A percentile compares a stretch with the other conserved stretches of the same genome.
Evolutionary conservation across 2,888 invertebrate species (phyloP).

Genomic region (Strigamia crassipes): DNA sequence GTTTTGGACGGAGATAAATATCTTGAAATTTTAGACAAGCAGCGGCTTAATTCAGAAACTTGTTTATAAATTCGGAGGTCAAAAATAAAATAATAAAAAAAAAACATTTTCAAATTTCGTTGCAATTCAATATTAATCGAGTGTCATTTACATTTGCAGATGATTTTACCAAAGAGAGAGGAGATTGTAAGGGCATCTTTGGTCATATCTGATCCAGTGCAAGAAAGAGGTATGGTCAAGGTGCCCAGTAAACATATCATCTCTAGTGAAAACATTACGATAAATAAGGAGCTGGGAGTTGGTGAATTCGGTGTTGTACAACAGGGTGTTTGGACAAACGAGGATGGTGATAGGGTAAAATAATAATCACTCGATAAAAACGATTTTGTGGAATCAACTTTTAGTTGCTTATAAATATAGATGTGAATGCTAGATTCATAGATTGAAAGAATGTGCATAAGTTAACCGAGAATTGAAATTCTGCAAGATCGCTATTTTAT

Average conservation of each 20-base stretch:
- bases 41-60: background rate
- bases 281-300: conserved; percentile 91
- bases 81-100: background rate
- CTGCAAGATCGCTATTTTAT: background rate
- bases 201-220: conserved; percentile 51
- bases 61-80: background rate
- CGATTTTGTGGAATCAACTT: no score
- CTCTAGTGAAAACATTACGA: conserved; percentile 84
- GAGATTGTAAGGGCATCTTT: conserved; percentile 53
- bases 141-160: conserved; percentile 55
- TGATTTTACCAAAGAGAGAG: conserved; percentile 68
- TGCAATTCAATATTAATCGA: no score
- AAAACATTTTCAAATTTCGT: conserved; percentile 13
- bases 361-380: background rate
- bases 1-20: background rate
- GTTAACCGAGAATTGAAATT: no score
- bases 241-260: conserved; percentile 87
- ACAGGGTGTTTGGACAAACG: conserved; percentile 94
- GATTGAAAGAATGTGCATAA: no score
- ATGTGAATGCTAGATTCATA: no score
- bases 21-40: background rate
- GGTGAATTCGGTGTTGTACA: conserved; percentile 99
- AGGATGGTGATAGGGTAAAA: conserved; percentile 80
- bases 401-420: no score
- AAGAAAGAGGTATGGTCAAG: conserved; percentile 60